phyloP scores from a whole-genome alignment of 2,888 invertebrate genomes.

The Drosophila differens region DNA sequence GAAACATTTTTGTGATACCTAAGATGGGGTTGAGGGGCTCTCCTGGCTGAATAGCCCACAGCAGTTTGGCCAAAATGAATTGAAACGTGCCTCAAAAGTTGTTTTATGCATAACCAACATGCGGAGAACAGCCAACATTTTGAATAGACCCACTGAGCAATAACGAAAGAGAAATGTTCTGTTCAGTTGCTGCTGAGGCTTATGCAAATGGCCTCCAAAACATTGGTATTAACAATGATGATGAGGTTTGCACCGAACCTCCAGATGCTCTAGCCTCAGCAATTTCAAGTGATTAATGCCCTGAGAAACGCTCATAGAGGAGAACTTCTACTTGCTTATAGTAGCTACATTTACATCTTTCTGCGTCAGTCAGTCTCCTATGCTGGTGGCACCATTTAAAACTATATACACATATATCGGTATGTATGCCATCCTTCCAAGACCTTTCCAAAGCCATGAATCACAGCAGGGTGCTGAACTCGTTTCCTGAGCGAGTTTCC shows the following conservation, averaged over 20 bases:
- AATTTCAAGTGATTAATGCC: background rate
- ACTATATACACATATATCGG: background rate
- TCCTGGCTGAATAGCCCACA: background rate
- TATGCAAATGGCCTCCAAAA: conserved; percentile 29
- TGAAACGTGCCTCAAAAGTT: conserved; percentile 65
- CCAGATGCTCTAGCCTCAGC: background rate
- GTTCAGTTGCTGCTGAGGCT: conserved; percentile 12
- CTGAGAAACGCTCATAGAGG: background rate
- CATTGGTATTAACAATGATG: conserved; percentile 9
- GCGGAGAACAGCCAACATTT: conserved; percentile 36
- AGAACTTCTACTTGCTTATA: background rate
- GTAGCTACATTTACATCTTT: conserved; percentile 5
- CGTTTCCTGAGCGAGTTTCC: background rate
- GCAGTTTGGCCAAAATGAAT: conserved; percentile 55
- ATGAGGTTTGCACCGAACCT: background rate
- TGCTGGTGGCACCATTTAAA: conserved; percentile 2
- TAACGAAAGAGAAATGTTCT: conserved; percentile 1
- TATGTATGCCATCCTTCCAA: background rate
- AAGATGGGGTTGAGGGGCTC: background rate
- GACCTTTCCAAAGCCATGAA: conserved; percentile 23
- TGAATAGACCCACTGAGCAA: conserved; percentile 12
- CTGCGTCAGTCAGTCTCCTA: conserved; percentile 6
- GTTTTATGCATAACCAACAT: conserved; percentile 56
- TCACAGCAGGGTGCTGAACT: conserved; percentile 24
- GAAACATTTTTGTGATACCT: conserved; percentile 18